A percentile compares a stretch with the other conserved stretches of the same genome.
Evolutionary conservation across 2,888 invertebrate genomes (phyloP).

Genomic region (Hemistola chrysoprasaria): DNA sequence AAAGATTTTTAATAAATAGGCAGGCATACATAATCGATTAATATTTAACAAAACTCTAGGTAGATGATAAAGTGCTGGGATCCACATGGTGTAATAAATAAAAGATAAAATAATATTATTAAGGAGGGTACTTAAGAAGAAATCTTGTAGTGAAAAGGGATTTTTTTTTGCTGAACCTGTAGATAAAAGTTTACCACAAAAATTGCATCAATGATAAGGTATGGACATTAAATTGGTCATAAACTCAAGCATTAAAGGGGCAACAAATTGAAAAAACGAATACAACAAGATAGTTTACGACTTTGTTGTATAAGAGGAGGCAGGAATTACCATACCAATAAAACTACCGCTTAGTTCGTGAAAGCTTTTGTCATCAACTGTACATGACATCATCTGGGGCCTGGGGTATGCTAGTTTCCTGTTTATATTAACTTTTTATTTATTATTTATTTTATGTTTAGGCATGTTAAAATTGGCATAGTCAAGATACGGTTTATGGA

Average conservation of each 20-base stretch:
- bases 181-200: too few species aligned
- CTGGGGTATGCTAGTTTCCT: slow-evolving; percentile 63
- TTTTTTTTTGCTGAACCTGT: too few species aligned
- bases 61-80: too few species aligned
- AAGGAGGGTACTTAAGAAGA: too few species aligned
- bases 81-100: too few species aligned
- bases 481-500: slow-evolving; percentile 26
- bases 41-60: too few species aligned
- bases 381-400: slow-evolving; percentile 67
- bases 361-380: slow-evolving; percentile 38
- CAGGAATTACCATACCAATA: slow-evolving; percentile 12
- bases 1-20: too few species aligned
- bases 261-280: slow-evolving; percentile 2
- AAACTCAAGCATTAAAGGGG: slow-evolving; percentile 2
- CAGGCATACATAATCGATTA: too few species aligned
- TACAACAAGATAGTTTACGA: slow-evolving; percentile 6
- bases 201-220: too few species aligned
- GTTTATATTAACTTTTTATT: slow-evolving; percentile 55
- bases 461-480: slow-evolving; percentile 41
- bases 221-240: too few species aligned
- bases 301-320: slow-evolving; percentile 6
- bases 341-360: slow-evolving; percentile 21
- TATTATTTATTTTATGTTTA: slow-evolving; percentile 52
- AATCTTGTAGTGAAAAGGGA: too few species aligned
- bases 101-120: too few species aligned